These are phyloP conservation scores for Apoderus coryli DNA, from an alignment of 2,888 invertebrate species.

Conservation along the genomic window DNA sequence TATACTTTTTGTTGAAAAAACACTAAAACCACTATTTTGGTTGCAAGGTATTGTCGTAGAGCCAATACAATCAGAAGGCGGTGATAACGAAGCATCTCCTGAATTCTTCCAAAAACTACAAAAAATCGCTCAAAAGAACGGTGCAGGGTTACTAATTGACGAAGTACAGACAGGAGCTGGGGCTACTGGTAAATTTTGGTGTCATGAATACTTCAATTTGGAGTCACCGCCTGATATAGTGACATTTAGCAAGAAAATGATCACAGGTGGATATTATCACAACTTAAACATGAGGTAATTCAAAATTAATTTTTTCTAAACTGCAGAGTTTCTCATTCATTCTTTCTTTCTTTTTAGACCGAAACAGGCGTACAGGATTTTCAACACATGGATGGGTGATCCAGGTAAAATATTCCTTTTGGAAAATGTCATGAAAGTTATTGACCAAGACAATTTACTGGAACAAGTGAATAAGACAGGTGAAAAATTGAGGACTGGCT, in stretches of 20 bases:
- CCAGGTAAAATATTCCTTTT: slow-evolving; percentile 86
- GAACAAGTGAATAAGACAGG: slow-evolving; percentile 59
- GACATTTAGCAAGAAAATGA: slow-evolving; percentile 97
- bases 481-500: slow-evolving; percentile 44
- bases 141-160: slow-evolving; percentile 74
- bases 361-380: slow-evolving; percentile 71
- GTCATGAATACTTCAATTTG: slow-evolving; percentile 84
- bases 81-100: slow-evolving; percentile 86
- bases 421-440: slow-evolving; percentile 70
- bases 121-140: slow-evolving; percentile 61
- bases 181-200: slow-evolving; percentile 97
- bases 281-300: slow-evolving; percentile 56
- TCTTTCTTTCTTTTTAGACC: slow-evolving; percentile 44
- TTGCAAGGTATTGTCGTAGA: slow-evolving; percentile 84
- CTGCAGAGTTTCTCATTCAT: too few species aligned
- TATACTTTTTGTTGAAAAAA: too few species aligned
- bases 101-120: slow-evolving; percentile 81
- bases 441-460: slow-evolving; percentile 70
- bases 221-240: slow-evolving; percentile 81
- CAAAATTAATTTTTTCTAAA: too few species aligned
- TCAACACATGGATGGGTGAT: slow-evolving; percentile 99
- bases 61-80: slow-evolving; percentile 96
- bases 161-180: slow-evolving; percentile 99
- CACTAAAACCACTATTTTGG: too few species aligned
- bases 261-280: slow-evolving; percentile 88